phyloP scores from a whole-genome alignment of 53 echinoderm and acorn worm species.

The Henricia sp. region DNA sequence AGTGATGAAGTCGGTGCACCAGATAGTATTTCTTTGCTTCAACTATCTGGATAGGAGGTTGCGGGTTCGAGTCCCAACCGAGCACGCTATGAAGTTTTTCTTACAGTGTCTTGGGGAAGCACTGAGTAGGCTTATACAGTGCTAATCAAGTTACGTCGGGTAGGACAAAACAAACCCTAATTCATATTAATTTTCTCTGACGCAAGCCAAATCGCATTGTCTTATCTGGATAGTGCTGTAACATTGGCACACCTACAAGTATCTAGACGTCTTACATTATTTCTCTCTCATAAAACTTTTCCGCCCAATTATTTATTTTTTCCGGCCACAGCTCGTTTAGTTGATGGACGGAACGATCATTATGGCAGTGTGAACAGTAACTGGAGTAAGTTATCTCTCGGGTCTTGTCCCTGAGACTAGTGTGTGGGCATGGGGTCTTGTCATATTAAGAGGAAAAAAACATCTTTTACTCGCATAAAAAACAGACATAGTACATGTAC shows the following conservation, averaged over 20 bases:
- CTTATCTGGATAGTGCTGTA: background rate
- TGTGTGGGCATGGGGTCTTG: conserved; percentile 26
- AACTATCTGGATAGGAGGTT: background rate
- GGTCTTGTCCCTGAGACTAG: conserved; percentile 2
- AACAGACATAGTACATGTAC: background rate
- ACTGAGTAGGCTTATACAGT: no score
- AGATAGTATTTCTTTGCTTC: background rate
- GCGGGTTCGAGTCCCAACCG: no score
- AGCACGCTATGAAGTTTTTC: no score
- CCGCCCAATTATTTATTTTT: conserved; percentile 13
- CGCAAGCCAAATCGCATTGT: no score
- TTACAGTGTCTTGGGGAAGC: no score
- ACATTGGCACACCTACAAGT: background rate
- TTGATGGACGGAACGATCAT: conserved; percentile 82
- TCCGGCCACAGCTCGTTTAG: conserved; percentile 79
- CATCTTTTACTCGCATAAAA: no score
- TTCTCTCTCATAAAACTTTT: conserved; percentile 11
- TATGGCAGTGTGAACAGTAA: conserved; percentile 91
- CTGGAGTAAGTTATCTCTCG: conserved; percentile 57
- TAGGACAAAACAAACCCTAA: no score
- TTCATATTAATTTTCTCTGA: no score
- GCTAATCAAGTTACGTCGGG: no score
- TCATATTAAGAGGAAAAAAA: background rate
- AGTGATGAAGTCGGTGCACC: no score
- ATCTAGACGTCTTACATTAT: background rate